Evolutionary conservation across 2,113 vertebrate genomes (phyloP), one percentile per base, ranked within the genome.

Genomic region (Nothoprocta pentlandii): DNA sequence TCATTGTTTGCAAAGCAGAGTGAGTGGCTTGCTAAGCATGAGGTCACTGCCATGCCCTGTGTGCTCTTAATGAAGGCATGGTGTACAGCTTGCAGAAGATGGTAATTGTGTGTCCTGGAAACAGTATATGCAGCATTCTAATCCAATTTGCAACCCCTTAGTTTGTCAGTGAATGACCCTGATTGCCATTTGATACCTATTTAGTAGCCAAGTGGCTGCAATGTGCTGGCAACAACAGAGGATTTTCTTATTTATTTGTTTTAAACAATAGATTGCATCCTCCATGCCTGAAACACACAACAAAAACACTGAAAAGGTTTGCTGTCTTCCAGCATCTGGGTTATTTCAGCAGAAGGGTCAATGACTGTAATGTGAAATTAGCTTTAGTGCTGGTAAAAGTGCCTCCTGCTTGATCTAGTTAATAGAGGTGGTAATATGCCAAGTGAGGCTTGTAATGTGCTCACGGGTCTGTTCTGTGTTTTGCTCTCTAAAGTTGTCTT

Each of bases 11-110:
- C n/a, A 58, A 41, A 8, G 11, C 16, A 32, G 54, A 63, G 28
- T 42, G 61, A 53, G 25, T 56, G 68, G 47, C 28, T 56, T 54
- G 39, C 26, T 13, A 49, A 42, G 8, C 63, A 51, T 58, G n/a
- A 62, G 46, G 56, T 30, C 0, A 0, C 6, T 84, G 22, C 34
- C 25, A 19, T 6, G 32, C 53, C 0, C 0, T 22, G 10, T 34
- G 12, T 12, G 10, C 9, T 26, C 5, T 12, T 73, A 4, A 30
- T 20, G 32, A 42, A 47, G 41, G 14, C 28, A 4, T 14, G 41
- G 23, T 12, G 16, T 11, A 88, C n/a, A 16, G 19, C 15, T 89
- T 26, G 26, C 2, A 9, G 20, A 56, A 19, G 30, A 12, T 3
- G 68, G 30, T 44, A 47, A 14, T 30, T 41, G 10, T 12, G 10